Conservation (phyloP, 1,140 invertebrate species). For the Hyphantria cunea region DNA sequence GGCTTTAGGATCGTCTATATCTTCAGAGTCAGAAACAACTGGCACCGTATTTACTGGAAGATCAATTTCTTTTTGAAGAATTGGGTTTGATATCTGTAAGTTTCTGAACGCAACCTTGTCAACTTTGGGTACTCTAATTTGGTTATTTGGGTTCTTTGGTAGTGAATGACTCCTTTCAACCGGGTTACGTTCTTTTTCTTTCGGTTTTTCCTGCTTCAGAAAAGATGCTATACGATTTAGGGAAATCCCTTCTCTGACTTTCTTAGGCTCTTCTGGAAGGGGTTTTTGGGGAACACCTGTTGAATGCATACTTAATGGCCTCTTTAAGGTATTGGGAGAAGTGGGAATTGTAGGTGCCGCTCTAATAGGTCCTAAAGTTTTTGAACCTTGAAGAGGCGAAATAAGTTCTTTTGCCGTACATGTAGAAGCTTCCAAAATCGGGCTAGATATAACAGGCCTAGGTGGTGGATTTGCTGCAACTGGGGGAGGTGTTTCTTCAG, state of each 20-base stretch:
- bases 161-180: constrained; percentile 83
- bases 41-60: constrained; percentile 83
- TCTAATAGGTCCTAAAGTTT: constrained; percentile 81
- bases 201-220: constrained; percentile 84
- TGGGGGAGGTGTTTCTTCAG: constrained; percentile 46
- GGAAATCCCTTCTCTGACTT: constrained; percentile 82
- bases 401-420: constrained; percentile 88
- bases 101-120: constrained; percentile 88
- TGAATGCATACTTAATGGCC: constrained; percentile 82
- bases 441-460: constrained; percentile 89
- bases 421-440: constrained; percentile 90
- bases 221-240: constrained; percentile 90
- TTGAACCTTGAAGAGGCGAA: constrained; percentile 78
- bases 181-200: constrained; percentile 81
- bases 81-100: constrained; percentile 91
- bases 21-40: constrained; percentile 80
- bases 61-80: constrained; percentile 86
- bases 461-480: constrained; percentile 73
- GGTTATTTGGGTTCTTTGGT: constrained; percentile 82
- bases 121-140: constrained; percentile 83
- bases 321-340: constrained; percentile 61
- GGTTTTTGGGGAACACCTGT: constrained; percentile 67
- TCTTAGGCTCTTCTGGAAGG: constrained; percentile 77
- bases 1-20: constrained; percentile 73
- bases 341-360: constrained; percentile 81